Evolutionary conservation across 1,140 invertebrate species (phyloP).

Genomic region (Mactra quadrangularis): DNA sequence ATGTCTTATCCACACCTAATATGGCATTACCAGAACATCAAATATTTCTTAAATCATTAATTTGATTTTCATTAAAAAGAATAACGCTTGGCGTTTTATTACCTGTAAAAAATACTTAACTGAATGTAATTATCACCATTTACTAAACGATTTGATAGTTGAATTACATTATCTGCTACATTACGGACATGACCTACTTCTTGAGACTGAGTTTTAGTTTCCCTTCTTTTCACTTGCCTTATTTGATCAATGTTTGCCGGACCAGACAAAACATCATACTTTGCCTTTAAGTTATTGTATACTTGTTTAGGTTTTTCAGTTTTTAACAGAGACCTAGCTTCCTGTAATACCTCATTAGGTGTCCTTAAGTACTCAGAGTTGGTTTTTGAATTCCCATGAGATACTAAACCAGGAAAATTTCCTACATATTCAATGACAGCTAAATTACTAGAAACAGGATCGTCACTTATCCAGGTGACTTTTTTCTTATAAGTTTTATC

Average conservation of each 20-base stretch:
- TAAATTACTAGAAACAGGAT: not conserved
- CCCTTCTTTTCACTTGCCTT: slow-evolving; percentile 1
- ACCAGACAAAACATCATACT: slow-evolving; percentile 24
- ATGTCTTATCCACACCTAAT: slow-evolving; percentile 59
- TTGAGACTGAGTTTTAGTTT: not conserved
- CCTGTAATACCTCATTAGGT: slow-evolving; percentile 13
- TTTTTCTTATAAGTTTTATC: slow-evolving; percentile 10
- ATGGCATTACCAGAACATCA: slow-evolving; percentile 48
- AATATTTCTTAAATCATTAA: slow-evolving; percentile 47
- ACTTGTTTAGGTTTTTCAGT: not conserved
- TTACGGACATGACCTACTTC: not conserved
- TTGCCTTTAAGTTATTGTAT: not conserved
- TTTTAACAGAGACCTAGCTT: not conserved
- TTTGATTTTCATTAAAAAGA: slow-evolving; percentile 56
- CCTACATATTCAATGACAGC: slow-evolving; percentile 45
- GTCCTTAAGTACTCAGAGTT: not conserved
- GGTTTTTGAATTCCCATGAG: slow-evolving; percentile 7
- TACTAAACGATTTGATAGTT: slow-evolving; percentile 18
- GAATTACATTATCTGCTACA: slow-evolving; percentile 36
- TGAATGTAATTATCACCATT: slow-evolving; percentile 7
- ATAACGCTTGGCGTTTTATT: slow-evolving; percentile 45
- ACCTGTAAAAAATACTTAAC: slow-evolving; percentile 8
- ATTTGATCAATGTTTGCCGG: not conserved
- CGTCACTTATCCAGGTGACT: slow-evolving; percentile 25
- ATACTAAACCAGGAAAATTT: slow-evolving; percentile 15